phyloP scores from a whole-genome alignment of 2,113 vertebrate species.

The Epinephelus moara region DNA sequence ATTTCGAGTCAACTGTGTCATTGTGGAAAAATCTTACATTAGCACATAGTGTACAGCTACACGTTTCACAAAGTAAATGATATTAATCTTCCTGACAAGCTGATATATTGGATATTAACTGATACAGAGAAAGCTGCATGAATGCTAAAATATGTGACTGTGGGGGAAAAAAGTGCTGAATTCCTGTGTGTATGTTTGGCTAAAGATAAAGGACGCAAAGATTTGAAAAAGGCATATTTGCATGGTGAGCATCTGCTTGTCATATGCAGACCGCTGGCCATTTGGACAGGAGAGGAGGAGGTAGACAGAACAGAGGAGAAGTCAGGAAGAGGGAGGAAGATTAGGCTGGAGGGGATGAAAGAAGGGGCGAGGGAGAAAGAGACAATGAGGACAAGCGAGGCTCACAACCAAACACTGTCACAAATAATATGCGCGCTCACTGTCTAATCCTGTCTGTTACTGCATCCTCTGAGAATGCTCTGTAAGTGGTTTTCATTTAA shows the following conservation, averaged over 20 bases:
- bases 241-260: constrained; percentile 73
- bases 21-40: constrained; percentile 50
- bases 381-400: constrained; percentile 19
- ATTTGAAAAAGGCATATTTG: constrained; percentile 63
- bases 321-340: neutral
- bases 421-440: constrained; percentile 55
- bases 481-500: constrained; percentile 72
- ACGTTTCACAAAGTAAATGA: constrained; percentile 57
- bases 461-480: constrained; percentile 58
- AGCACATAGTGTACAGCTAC: constrained; percentile 35
- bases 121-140: constrained; percentile 46
- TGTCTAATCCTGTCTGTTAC: constrained; percentile 56
- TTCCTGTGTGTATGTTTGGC: constrained; percentile 70
- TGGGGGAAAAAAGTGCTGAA: constrained; percentile 58
- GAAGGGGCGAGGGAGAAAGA: constrained; percentile 10
- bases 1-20: constrained; percentile 62
- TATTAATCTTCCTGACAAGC: constrained; percentile 73
- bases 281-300: constrained; percentile 33
- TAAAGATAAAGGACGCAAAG: constrained; percentile 69
- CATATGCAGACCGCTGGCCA: constrained; percentile 61
- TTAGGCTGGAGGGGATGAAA: constrained; percentile 29
- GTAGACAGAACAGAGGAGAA: neutral
- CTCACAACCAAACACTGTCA: constrained; percentile 49
- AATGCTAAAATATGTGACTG: constrained; percentile 57
- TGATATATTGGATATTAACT: constrained; percentile 66